phyloP scores from a whole-genome alignment of 2,797 vertebrate genomes.

The Cossypha heuglini region DNA sequence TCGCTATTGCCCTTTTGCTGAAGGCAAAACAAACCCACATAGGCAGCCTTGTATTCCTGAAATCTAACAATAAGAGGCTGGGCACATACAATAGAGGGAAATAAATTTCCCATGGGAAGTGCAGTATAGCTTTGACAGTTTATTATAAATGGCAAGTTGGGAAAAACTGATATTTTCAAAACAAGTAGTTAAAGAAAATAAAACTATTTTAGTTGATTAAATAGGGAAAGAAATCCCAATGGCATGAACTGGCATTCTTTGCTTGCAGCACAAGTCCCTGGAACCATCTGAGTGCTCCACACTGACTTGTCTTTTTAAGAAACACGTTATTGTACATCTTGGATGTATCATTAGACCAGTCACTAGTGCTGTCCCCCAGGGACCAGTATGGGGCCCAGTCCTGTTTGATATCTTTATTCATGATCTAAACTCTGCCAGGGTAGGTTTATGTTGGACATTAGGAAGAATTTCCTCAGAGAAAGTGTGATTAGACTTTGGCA shows the following conservation, averaged over 20 bases:
- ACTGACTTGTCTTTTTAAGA: not conserved
- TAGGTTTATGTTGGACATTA: not conserved
- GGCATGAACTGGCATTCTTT: not conserved
- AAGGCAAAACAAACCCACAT: conserved; percentile 24
- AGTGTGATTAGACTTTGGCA: not conserved
- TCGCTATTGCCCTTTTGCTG: not conserved
- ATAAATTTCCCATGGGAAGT: conserved; percentile 21
- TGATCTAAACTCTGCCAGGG: rapidly evolving
- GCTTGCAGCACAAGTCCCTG: not conserved
- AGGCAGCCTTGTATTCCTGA: not conserved
- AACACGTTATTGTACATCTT: not conserved
- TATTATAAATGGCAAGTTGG: conserved; percentile 7
- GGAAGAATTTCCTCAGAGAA: not conserved
- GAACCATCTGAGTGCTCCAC: not conserved
- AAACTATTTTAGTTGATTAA: not conserved
- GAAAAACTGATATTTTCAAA: not conserved
- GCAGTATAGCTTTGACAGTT: not conserved
- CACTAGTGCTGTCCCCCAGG: not conserved
- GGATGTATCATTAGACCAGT: not conserved
- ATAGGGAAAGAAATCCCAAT: not conserved
- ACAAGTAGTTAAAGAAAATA: not conserved
- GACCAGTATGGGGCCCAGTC: not conserved
- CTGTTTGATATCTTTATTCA: not conserved
- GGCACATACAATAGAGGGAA: not conserved
- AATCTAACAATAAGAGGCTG: conserved; percentile 32